Conservation (phyloP, 2,797 vertebrate genomes). For the Myotis daubentonii region DNA sequence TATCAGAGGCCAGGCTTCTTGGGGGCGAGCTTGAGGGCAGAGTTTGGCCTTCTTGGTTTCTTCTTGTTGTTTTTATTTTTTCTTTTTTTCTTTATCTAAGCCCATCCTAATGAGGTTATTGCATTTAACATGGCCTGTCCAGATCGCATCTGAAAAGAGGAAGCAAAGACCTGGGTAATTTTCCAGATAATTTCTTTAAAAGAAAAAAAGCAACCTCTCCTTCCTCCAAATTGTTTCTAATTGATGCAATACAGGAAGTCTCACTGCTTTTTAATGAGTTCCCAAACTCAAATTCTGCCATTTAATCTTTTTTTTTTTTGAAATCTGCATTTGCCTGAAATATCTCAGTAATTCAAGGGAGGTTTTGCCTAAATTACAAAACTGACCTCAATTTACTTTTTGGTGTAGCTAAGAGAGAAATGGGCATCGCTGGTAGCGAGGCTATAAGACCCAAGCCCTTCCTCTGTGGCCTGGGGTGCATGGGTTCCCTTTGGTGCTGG, state of each 20-base stretch:
- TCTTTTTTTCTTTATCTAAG: neutral
- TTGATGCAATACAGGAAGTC: slow-evolving; percentile 73
- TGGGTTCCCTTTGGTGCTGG: neutral
- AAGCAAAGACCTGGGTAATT: slow-evolving; percentile 73
- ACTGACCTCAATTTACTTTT: slow-evolving; percentile 65
- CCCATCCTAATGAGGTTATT: slow-evolving; percentile 54
- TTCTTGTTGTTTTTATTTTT: neutral
- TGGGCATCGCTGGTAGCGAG: neutral
- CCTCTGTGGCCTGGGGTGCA: accelerated
- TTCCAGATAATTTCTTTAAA: slow-evolving; percentile 79
- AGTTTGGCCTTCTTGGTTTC: neutral
- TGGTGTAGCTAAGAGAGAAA: neutral
- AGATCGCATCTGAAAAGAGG: slow-evolving; percentile 62
- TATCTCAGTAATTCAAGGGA: slow-evolving; percentile 68
- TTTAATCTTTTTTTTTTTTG: slow-evolving; percentile 64
- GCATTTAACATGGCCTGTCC: slow-evolving; percentile 38
- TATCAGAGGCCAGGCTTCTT: neutral
- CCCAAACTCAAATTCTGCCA: slow-evolving; percentile 69
- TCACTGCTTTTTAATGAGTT: slow-evolving; percentile 75
- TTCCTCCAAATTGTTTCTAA: slow-evolving; percentile 72
- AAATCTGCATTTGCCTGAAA: slow-evolving; percentile 72
- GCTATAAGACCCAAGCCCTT: neutral
- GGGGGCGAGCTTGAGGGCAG: neutral
- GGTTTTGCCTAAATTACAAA: slow-evolving; percentile 64
- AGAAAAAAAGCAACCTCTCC: slow-evolving; percentile 51